A percentile compares a stretch with the other conserved stretches of the same genome.
Conservation (phyloP, 2,888 invertebrate species). For the Drosophila multiciliata region DNA sequence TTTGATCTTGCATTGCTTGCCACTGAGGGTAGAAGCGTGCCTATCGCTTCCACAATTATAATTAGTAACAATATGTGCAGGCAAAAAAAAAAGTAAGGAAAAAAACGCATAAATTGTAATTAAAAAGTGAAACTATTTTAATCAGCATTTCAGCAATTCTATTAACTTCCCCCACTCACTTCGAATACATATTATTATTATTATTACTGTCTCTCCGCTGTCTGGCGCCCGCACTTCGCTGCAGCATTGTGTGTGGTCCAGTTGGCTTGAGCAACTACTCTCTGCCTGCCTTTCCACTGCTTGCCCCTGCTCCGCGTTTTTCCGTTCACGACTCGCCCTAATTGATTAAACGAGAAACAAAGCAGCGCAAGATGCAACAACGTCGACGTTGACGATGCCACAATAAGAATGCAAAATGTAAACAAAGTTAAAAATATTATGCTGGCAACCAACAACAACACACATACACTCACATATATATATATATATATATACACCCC, state of each 20-base stretch:
- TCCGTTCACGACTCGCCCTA: conserved; percentile 57
- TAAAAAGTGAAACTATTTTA: conserved; percentile 80
- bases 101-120: conserved; percentile 72
- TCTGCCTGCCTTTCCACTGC: not conserved
- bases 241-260: conserved; percentile 64
- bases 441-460: conserved; percentile 49
- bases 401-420: conserved; percentile 81
- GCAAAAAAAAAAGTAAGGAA: conserved; percentile 2
- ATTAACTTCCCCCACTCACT: conserved; percentile 43
- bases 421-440: conserved; percentile 79
- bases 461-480: conserved; percentile 10
- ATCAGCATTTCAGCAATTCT: conserved; percentile 78
- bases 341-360: conserved; percentile 75
- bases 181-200: not conserved
- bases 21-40: conserved; percentile 13
- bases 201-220: not conserved
- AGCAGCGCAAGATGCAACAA: conserved; percentile 51
- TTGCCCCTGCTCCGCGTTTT: not conserved
- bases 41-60: conserved; percentile 64
- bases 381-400: conserved; percentile 58
- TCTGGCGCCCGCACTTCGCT: conserved; percentile 63
- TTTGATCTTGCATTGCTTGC: conserved; percentile 60
- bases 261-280: conserved; percentile 20
- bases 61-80: conserved; percentile 61
- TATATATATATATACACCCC: conserved; percentile 14